A percentile compares a stretch with the other conserved stretches of the same genome.
Conservation (phyloP, 2,797 vertebrate genomes). For the Argyrosomus regius region DNA sequence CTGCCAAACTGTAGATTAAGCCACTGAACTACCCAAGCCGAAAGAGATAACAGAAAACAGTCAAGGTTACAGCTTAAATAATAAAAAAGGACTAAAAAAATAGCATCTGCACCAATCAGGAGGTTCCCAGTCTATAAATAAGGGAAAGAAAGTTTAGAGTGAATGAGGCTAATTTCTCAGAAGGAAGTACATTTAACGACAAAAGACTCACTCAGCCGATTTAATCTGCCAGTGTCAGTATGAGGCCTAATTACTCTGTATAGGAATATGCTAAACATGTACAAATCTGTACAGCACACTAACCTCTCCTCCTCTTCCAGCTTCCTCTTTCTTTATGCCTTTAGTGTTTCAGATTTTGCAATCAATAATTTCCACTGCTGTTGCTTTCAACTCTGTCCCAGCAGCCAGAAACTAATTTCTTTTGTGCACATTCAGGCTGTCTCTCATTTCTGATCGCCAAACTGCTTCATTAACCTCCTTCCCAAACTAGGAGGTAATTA, state of each 20-base stretch:
- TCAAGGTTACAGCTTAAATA: not conserved
- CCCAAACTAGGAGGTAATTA: constrained; percentile 82
- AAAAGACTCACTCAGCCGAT: constrained; percentile 74
- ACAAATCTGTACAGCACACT: constrained; percentile 43
- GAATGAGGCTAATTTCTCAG: constrained; percentile 36
- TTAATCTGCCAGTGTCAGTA: constrained; percentile 42
- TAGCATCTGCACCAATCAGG: not conserved
- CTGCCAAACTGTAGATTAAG: not conserved
- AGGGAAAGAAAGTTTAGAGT: not conserved
- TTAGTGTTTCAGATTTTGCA: constrained; percentile 60
- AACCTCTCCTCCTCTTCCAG: constrained; percentile 37
- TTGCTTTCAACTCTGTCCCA: constrained; percentile 64
- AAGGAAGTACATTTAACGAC: constrained; percentile 27
- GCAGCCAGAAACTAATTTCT: constrained; percentile 77
- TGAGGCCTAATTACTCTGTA: constrained; percentile 44
- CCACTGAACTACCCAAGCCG: not conserved
- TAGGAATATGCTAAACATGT: constrained; percentile 47
- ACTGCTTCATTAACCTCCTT: constrained; percentile 87
- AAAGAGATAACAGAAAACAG: not conserved
- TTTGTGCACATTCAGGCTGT: constrained; percentile 81
- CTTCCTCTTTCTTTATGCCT: constrained; percentile 49
- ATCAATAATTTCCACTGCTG: constrained; percentile 72
- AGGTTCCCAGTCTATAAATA: not conserved
- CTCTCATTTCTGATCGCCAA: constrained; percentile 76
- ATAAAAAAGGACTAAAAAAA: not conserved